phyloP scores from a whole-genome alignment of 1,140 invertebrate species.

The Cotesia chilonis region DNA sequence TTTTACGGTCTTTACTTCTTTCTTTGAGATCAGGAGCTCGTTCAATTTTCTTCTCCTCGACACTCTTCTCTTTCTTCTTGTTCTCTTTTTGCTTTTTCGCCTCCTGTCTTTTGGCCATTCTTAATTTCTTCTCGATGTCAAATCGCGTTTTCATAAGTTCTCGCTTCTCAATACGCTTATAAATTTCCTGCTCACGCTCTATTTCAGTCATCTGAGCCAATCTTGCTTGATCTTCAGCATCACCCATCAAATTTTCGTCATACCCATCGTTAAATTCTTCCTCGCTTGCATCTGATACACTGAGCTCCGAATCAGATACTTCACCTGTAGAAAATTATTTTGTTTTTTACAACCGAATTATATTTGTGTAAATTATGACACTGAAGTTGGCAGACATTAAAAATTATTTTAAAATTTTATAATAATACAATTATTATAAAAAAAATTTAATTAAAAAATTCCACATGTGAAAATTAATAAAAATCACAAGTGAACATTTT shows the following conservation, averaged over 20 bases:
- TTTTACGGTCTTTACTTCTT: slow-evolving; percentile 87
- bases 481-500: no score
- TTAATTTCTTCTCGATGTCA: slow-evolving; percentile 95
- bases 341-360: no score
- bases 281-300: slow-evolving; percentile 67
- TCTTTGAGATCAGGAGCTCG: slow-evolving; percentile 77
- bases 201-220: slow-evolving; percentile 95
- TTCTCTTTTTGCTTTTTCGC: slow-evolving; percentile 72
- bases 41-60: slow-evolving; percentile 64
- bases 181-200: slow-evolving; percentile 96
- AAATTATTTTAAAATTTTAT: no score
- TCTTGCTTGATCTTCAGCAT: slow-evolving; percentile 90
- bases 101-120: slow-evolving; percentile 85
- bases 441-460: no score
- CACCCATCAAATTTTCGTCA: slow-evolving; percentile 96
- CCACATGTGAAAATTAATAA: no score
- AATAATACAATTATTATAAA: no score
- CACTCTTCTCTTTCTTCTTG: slow-evolving; percentile 70
- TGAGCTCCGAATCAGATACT: slow-evolving; percentile 71
- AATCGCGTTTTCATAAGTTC: slow-evolving; percentile 94
- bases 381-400: no score
- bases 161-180: slow-evolving; percentile 92
- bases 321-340: slow-evolving; percentile 65
- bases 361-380: no score
- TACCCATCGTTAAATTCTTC: slow-evolving; percentile 85